A percentile compares a stretch with the other conserved stretches of the same genome.
Evolutionary conservation across 2,888 invertebrate species (phyloP).

Genomic region (Tyria jacobaeae): DNA sequence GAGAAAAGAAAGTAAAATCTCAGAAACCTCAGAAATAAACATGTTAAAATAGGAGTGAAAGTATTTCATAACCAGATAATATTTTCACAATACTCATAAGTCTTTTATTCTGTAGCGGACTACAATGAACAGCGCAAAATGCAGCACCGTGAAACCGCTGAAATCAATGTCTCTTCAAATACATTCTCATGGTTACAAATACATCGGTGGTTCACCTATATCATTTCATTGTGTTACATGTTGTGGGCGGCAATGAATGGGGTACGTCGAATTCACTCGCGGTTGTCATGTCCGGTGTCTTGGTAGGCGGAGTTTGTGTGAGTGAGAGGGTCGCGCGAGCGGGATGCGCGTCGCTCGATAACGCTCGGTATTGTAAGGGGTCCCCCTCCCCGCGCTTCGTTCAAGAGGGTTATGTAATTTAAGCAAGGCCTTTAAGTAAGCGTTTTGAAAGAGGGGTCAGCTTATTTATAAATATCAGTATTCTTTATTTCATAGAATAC

Average conservation of each 20-base stretch:
- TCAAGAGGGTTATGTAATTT: constrained; percentile 63
- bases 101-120: constrained; percentile 23
- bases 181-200: constrained; percentile 46
- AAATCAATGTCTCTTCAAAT: constrained; percentile 52
- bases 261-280: constrained; percentile 53
- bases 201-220: constrained; percentile 58
- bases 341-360: constrained; percentile 68
- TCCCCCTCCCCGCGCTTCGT: constrained; percentile 55
- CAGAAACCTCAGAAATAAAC: no score
- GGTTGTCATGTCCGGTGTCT: constrained; percentile 49
- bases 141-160: constrained; percentile 44
- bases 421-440: constrained; percentile 42
- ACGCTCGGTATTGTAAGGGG: constrained; percentile 67
- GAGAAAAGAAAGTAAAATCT: no score
- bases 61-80: no score
- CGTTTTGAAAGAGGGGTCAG: constrained; percentile 22
- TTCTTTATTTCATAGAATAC: no score
- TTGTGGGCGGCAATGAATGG: constrained; percentile 61
- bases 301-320: constrained; percentile 29
- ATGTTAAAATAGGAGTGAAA: no score
- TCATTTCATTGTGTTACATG: constrained; percentile 51
- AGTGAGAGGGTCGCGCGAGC: constrained; percentile 50
- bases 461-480: constrained; percentile 1
- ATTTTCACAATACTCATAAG: constrained; percentile 16
- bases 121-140: constrained; percentile 49